Percentiles rank a stretch among this genome's conserved stretches.
phyloP scores from a whole-genome alignment of 2,113 vertebrate genomes.

The crab-eating macaque (Macaca fascicularis) region T2T-MFA8v1.1 NC_088380.1:148259001-148259500 shows the following conservation, averaged over 20 bases:
- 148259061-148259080: slow-evolving; percentile 21
- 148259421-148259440: background rate
- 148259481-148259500: background rate
- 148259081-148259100: background rate
- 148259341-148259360: background rate
- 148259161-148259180: background rate
- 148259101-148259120: background rate
- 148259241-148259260: background rate
- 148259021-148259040: slow-evolving; percentile 49
- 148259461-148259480: background rate
- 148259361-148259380: background rate
- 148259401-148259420: background rate
- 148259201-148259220: background rate
- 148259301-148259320: background rate
- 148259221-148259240: background rate
- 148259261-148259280: background rate
- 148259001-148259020: slow-evolving; percentile 55
- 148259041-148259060: slow-evolving; percentile 56
- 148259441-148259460: background rate
- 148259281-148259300: background rate
- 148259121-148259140: background rate
- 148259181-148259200: background rate
- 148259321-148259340: background rate
- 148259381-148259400: background rate
- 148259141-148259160: background rate